These are phyloP conservation scores for Telmatherina bonti DNA, from an alignment of 2,797 vertebrate species.

Conservation along the genomic window DNA sequence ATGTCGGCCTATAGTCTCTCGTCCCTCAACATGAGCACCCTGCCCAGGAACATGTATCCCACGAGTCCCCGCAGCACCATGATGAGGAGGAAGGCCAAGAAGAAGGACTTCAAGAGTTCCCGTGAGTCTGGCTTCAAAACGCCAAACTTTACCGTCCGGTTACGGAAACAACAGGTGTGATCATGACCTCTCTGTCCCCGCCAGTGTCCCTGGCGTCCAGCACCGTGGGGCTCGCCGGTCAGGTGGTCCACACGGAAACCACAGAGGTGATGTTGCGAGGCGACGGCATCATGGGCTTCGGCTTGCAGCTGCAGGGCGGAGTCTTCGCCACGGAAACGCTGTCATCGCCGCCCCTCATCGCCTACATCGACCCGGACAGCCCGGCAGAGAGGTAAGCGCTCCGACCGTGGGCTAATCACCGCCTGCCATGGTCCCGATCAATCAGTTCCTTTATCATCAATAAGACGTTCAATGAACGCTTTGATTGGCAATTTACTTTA, in stretches of 20 bases:
- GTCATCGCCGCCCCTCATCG: constrained; percentile 96
- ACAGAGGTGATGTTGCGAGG: constrained; percentile 93
- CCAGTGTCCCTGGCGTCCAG: constrained; percentile 97
- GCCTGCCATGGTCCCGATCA: no score
- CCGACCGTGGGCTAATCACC: background rate
- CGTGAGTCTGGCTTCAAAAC: constrained; percentile 81
- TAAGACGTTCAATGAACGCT: no score
- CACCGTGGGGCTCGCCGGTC: constrained; percentile 94
- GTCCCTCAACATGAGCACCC: constrained; percentile 95
- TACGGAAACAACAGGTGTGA: background rate
- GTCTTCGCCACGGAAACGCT: constrained; percentile 97
- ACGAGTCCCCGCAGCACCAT: constrained; percentile 95
- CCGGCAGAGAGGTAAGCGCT: constrained; percentile 85
- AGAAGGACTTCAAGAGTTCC: constrained; percentile 99
- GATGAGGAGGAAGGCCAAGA: constrained; percentile 95
- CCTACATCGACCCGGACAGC: constrained; percentile 97
- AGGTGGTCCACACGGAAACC: constrained; percentile 98
- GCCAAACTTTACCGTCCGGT: background rate
- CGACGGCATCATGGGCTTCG: constrained; percentile 95
- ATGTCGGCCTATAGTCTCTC: constrained; percentile 99
- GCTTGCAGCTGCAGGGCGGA: constrained; percentile 97
- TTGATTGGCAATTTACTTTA: no score
- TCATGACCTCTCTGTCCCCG: background rate
- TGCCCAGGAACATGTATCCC: constrained; percentile 96
- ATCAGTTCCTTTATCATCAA: no score